Base-by-base conservation (phyloP, 2,113 vertebrate species). In the Falcunculus frontatus region DNA sequence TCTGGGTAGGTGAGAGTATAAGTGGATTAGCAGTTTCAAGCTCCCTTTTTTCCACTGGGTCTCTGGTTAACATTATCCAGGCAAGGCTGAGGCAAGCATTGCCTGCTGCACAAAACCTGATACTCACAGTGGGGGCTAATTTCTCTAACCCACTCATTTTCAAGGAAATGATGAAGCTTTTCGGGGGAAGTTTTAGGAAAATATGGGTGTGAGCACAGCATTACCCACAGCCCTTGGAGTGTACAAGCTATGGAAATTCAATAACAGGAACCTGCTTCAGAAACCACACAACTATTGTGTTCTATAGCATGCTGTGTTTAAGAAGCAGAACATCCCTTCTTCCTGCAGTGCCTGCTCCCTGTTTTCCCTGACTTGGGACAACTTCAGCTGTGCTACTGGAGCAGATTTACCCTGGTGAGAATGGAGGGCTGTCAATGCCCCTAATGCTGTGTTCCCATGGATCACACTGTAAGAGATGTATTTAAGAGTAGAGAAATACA, bases 81-180 rank as follows among this genome's bases (percentile, higher is more conserved):
- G 56, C 69, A 1, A 83, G 35, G 78, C 39, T 42, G 76, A 96
- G 84, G 90, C 81, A 91, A 63, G 16, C 11, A 18, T 30, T 75
- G 41, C 59, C 63, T 80, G 63, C 95, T 96, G 85, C 81, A 87
- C 81, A 96, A 92, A 96, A 87, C 33, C 39, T 83, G 94, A 80
- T 85, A 93, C 76, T 90, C 84, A 22, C 76, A 72, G 10, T 21
- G 76, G 69, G 85, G 84, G 42, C 63, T 64, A 42, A 49, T 84
- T 91, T 73, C 62, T 87, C 69, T 78, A 73, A 84, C 35, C 22
- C 76, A 53, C 76, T 90, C 57, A 39, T 64, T 95, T 95, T 70
- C 83, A 96, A 68, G 65, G 78, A 93, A 93, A 94, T 70, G 12
- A 91, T 86, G 44, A 68, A 55, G 62, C 6, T 80, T 82, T 88